phyloP scores from a whole-genome alignment of 2,113 vertebrate genomes.

The Irena cyanogastra region DNA sequence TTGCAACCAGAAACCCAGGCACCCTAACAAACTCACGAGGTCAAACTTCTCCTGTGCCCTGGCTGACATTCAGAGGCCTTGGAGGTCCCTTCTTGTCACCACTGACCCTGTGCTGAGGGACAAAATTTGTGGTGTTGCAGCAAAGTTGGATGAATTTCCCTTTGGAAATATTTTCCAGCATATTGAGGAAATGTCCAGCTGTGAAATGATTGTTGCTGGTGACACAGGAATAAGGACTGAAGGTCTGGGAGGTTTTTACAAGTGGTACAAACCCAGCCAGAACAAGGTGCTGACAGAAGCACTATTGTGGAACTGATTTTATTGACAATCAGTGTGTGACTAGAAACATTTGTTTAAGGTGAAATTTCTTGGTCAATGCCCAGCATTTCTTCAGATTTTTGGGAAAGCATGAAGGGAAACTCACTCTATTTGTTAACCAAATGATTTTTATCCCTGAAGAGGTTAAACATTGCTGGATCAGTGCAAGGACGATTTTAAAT shows the following conservation, averaged over 20 bases:
- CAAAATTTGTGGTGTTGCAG: rapidly evolving
- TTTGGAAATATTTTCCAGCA: not conserved
- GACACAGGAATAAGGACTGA: not conserved
- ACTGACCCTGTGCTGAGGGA: not conserved
- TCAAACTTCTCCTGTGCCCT: slow-evolving; percentile 16
- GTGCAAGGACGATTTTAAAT: not conserved
- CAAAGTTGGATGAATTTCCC: not conserved
- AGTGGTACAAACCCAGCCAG: not conserved
- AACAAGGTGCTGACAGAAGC: not conserved
- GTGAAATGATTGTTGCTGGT: not conserved
- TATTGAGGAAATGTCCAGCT: not conserved
- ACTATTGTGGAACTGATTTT: not conserved
- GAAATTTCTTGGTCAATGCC: not conserved
- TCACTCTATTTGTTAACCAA: not conserved
- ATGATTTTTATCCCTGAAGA: not conserved
- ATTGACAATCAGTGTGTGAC: not conserved
- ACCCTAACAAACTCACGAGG: not conserved
- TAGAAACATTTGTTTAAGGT: not conserved
- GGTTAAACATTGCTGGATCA: not conserved
- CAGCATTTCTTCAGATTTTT: not conserved
- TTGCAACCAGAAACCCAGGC: slow-evolving; percentile 42
- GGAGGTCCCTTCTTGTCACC: not conserved
- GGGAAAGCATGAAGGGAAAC: not conserved
- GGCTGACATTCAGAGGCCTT: not conserved
- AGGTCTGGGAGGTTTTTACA: not conserved